Percentiles rank a stretch among this genome's conserved stretches.
Conservation (phyloP, 2,797 vertebrate genomes). For the Phrynocephalus guinanensis region DNA sequence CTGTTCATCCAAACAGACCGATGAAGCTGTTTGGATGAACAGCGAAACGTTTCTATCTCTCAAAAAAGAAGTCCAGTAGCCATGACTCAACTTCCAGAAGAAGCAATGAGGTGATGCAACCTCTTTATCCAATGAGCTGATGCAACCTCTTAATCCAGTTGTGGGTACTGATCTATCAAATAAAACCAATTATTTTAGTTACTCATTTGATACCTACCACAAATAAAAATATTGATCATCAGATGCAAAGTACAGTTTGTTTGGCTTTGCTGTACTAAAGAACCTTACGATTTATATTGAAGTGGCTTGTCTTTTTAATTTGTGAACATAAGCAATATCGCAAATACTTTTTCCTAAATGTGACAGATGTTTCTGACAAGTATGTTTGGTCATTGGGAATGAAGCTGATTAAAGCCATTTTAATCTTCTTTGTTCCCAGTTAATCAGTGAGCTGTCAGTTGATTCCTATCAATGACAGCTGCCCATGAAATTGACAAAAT, state of each 20-base stretch:
- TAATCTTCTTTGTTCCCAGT: constrained; percentile 28
- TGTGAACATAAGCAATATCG: background rate
- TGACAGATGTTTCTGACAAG: constrained; percentile 55
- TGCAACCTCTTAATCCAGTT: background rate
- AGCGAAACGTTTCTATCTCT: no score
- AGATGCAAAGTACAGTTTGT: constrained; percentile 29
- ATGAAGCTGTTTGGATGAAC: no score
- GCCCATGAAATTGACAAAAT: background rate
- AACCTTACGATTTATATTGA: background rate
- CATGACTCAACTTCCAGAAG: no score
- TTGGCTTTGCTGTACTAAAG: constrained; percentile 35
- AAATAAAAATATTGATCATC: background rate
- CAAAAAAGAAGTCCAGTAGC: no score
- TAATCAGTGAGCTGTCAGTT: constrained; percentile 47
- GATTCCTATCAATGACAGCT: constrained; percentile 35
- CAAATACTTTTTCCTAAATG: background rate
- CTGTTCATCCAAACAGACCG: no score
- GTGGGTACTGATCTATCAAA: background rate
- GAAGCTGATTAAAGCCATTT: constrained; percentile 41
- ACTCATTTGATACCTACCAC: background rate
- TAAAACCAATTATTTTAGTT: constrained; percentile 39
- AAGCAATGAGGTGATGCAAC: no score
- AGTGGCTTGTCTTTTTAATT: background rate
- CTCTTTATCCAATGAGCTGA: background rate
- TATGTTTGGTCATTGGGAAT: constrained; percentile 22